These are phyloP conservation scores for Apeira syringaria DNA, from an alignment of 2,888 invertebrate species.

Conservation along the genomic window DNA sequence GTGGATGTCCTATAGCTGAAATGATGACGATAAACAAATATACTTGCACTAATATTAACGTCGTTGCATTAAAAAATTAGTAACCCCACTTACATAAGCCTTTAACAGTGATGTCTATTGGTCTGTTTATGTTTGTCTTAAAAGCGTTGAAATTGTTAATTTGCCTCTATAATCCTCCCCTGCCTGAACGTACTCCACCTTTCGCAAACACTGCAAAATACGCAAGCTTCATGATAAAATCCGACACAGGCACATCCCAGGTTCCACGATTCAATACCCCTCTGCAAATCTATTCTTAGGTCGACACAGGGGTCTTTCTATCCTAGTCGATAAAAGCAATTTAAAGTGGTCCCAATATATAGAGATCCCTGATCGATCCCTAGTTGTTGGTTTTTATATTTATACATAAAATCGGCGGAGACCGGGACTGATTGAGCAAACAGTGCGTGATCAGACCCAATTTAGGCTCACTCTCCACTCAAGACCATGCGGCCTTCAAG, in stretches of 20 bases:
- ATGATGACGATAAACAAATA: too few relatives aligned
- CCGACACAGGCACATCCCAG: slow-evolving; percentile 17
- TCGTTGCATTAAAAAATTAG: too few relatives aligned
- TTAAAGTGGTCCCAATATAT: not conserved
- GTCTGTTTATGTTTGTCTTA: not conserved
- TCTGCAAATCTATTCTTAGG: slow-evolving; percentile 4
- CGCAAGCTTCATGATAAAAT: slow-evolving; percentile 23
- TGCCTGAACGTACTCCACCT: slow-evolving; percentile 18
- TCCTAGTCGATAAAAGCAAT: slow-evolving; percentile 1
- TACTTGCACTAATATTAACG: too few relatives aligned
- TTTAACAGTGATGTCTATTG: too few relatives aligned
- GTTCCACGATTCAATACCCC: slow-evolving; percentile 17
- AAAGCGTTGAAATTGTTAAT: slow-evolving; percentile 34
- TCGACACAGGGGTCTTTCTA: slow-evolving; percentile 1
- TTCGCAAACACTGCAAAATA: slow-evolving; percentile 30
- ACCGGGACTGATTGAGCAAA: slow-evolving; percentile 40
- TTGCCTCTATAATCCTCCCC: slow-evolving; percentile 42
- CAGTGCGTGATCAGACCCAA: slow-evolving; percentile 62
- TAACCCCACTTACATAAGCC: too few relatives aligned
- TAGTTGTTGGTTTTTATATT: slow-evolving; percentile 11
- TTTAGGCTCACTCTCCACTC: slow-evolving; percentile 26
- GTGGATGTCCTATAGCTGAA: too few relatives aligned
- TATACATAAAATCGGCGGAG: slow-evolving; percentile 5
- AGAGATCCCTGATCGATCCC: slow-evolving; percentile 12
- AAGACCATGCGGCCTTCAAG: slow-evolving; percentile 15